Evolutionary conservation across 2,113 vertebrate species (phyloP).

Genomic region (Scatophagus argus): DNA sequence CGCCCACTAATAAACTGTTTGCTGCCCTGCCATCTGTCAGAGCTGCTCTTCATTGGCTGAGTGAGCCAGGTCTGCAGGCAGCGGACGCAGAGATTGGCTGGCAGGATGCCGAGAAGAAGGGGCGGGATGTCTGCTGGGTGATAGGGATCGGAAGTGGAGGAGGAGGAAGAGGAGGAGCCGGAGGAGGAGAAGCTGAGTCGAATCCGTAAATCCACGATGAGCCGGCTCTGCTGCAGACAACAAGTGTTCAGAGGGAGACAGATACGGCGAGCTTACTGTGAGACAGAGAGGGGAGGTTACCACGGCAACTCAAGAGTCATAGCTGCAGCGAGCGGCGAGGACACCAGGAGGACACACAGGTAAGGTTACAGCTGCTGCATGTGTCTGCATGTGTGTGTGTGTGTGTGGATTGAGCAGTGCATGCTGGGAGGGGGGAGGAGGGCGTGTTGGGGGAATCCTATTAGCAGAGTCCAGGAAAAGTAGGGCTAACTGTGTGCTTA

Average conservation of each 20-base stretch:
- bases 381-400: constrained; percentile 20
- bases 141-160: constrained; percentile 25
- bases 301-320: constrained; percentile 56
- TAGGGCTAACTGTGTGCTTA: constrained; percentile 62
- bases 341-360: constrained; percentile 61
- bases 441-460: constrained; percentile 63
- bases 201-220: constrained; percentile 68
- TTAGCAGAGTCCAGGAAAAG: constrained; percentile 74
- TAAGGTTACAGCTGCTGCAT: constrained; percentile 52
- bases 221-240: constrained; percentile 64
- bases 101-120: constrained; percentile 21
- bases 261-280: constrained; percentile 30
- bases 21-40: constrained; percentile 42
- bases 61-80: constrained; percentile 2
- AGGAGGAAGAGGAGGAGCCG: constrained; percentile 7
- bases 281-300: constrained; percentile 49
- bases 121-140: constrained; percentile 42
- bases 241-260: constrained; percentile 68
- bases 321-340: constrained; percentile 39
- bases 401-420: constrained; percentile 50
- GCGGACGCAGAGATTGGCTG: constrained; percentile 40
- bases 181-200: constrained; percentile 34
- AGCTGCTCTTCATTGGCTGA: constrained; percentile 27
- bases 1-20: background rate
- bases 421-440: constrained; percentile 46